Conservation (phyloP, 2,888 invertebrate genomes). For the Epistrophe eligans region DNA sequence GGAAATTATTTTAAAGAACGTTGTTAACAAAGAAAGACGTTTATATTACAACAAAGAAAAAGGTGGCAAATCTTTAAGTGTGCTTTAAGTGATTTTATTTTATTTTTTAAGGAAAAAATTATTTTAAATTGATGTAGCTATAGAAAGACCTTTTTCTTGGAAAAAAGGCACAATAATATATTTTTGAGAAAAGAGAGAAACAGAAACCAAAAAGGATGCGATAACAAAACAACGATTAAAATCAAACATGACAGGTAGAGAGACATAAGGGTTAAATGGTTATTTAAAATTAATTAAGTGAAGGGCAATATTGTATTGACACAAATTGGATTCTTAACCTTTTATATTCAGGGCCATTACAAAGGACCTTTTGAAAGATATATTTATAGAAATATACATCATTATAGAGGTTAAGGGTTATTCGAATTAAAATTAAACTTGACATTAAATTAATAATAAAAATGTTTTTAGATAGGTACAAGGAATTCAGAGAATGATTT, state of each 20-base stretch:
- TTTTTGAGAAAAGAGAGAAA: not conserved
- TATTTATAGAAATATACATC: not conserved
- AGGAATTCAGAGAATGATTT: not conserved
- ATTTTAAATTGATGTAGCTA: constrained; percentile 2
- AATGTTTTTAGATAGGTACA: not conserved
- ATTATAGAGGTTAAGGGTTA: not conserved
- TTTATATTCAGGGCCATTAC: not conserved
- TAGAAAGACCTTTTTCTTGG: not conserved
- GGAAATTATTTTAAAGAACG: not conserved
- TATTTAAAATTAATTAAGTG: constrained; percentile 32
- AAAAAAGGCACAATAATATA: not conserved
- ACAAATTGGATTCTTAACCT: constrained; percentile 30
- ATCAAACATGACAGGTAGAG: constrained; percentile 31
- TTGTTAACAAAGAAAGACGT: not conserved
- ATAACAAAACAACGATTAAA: constrained; percentile 27
- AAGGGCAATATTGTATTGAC: constrained; percentile 15
- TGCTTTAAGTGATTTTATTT: constrained; percentile 9
- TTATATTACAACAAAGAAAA: constrained; percentile 3
- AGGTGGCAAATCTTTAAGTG: constrained; percentile 24
- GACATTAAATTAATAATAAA: not conserved
- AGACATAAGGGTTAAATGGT: constrained; percentile 32
- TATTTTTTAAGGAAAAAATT: not conserved
- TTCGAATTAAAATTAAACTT: constrained; percentile 3
- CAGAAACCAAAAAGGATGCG: constrained; percentile 2
- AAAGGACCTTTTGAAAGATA: not conserved